phyloP scores from a whole-genome alignment of 2,113 vertebrate genomes.

The Rhynchopsitta pachyrhyncha region DNA sequence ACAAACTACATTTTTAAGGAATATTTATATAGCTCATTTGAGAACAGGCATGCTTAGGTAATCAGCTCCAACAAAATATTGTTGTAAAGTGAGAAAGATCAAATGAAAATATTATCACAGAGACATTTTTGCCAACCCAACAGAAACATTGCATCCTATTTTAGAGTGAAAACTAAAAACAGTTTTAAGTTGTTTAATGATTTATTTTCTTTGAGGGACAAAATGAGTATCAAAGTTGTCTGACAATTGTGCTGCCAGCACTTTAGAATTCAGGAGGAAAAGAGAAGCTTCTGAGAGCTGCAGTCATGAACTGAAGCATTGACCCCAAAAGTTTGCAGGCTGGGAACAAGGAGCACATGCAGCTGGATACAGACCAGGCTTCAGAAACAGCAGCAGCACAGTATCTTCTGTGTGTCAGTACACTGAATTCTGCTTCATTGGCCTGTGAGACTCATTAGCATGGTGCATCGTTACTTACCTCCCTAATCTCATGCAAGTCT shows the following conservation, averaged over 20 bases:
- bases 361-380: not conserved
- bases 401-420: not conserved
- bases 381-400: not conserved
- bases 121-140: not conserved
- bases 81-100: not conserved
- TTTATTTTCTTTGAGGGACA: not conserved
- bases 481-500: not conserved
- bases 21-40: not conserved
- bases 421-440: not conserved
- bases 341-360: not conserved
- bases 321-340: not conserved
- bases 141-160: not conserved
- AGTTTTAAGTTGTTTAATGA: not conserved
- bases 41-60: not conserved
- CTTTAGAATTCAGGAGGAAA: not conserved
- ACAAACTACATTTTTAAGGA: not conserved
- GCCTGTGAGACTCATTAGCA: not conserved
- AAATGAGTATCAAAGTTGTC: not conserved
- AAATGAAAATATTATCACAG: not conserved
- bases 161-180: not conserved
- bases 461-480: fast-evolving
- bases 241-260: not conserved
- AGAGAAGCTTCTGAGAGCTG: not conserved
- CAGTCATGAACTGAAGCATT: not conserved
- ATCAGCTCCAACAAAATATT: not conserved